Conservation (phyloP, 1,140 invertebrate genomes). For the Lanistes nyassanus region DNA sequence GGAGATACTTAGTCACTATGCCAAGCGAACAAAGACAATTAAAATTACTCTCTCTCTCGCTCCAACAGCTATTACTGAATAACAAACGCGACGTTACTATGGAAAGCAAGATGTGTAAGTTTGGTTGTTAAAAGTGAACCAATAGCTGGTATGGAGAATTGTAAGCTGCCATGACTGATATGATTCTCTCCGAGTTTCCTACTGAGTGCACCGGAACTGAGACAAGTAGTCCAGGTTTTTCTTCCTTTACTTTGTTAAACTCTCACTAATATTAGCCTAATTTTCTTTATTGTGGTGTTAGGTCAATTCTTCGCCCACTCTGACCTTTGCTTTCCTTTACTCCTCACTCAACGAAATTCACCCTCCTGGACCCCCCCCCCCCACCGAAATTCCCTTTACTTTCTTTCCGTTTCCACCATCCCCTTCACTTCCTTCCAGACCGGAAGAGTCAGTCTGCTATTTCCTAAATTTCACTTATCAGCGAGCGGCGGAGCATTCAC, state of each 20-base stretch:
- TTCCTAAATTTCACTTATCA: constrained; percentile 25
- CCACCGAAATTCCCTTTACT: not conserved
- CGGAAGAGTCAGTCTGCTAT: not conserved
- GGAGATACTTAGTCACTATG: no score
- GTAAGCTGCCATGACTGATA: no score
- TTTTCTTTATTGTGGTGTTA: not conserved
- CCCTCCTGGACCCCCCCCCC: not conserved
- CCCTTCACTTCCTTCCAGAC: not conserved
- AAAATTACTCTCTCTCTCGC: no score
- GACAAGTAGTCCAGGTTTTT: not conserved
- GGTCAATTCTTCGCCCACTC: constrained; percentile 8
- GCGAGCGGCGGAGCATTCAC: constrained; percentile 16
- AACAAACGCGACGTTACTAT: no score
- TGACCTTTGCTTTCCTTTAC: not conserved
- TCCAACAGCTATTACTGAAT: no score
- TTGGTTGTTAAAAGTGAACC: no score
- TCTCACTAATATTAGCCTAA: not conserved
- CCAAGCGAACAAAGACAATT: no score
- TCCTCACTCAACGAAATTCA: constrained; percentile 15
- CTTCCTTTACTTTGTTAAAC: not conserved
- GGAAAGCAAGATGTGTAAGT: no score
- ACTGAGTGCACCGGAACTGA: no score
- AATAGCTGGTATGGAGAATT: no score
- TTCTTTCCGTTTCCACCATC: constrained; percentile 9
- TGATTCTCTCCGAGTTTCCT: no score